These are phyloP conservation scores for Mirounga angustirostris DNA, from an alignment of 2,113 vertebrate genomes.

Conservation along the genomic window DNA sequence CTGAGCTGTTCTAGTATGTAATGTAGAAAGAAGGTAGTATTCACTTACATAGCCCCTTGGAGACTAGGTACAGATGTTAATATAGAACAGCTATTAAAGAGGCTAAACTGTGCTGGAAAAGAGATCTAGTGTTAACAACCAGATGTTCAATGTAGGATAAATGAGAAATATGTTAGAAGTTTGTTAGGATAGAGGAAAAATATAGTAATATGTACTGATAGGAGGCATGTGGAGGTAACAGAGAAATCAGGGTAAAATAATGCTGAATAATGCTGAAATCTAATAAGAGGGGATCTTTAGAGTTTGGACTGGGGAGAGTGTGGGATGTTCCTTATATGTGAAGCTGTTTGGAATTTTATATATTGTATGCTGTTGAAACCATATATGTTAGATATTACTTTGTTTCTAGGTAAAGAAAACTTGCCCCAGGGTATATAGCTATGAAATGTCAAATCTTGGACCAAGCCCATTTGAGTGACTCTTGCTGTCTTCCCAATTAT, in stretches of 20 bases:
- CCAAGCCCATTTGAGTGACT: neutral
- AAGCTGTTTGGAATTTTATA: neutral
- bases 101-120: neutral
- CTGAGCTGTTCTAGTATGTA: neutral
- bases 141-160: neutral
- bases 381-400: neutral
- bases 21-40: neutral
- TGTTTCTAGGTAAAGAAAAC: neutral
- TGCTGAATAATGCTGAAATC: neutral
- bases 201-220: neutral
- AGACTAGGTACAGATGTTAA: neutral
- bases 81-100: neutral
- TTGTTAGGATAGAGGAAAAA: neutral
- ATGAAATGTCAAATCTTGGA: neutral
- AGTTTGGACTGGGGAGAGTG: neutral
- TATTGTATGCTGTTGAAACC: neutral
- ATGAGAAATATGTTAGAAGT: neutral
- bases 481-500: neutral
- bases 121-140: conserved; percentile 17
- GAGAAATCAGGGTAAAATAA: neutral
- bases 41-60: neutral
- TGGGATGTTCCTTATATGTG: neutral
- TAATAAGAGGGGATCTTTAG: neutral
- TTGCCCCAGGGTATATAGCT: neutral
- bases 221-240: neutral